Percentiles rank a stretch among this genome's conserved stretches.
Conservation (phyloP, 2,113 vertebrate genomes). For the Hystrix brachyura region DNA sequence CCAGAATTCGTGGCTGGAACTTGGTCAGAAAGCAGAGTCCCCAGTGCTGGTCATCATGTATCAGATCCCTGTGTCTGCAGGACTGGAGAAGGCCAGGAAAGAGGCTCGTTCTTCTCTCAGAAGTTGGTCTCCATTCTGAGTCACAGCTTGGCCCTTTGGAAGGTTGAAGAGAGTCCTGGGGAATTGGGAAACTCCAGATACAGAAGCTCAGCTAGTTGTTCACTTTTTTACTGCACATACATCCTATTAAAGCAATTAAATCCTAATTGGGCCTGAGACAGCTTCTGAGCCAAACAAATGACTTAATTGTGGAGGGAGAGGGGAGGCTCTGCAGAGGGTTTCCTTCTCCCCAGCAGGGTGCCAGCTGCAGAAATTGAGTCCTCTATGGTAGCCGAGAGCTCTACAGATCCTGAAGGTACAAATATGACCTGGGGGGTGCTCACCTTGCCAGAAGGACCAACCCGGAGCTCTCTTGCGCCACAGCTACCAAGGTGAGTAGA, state of each 20-base stretch:
- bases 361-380: neutral
- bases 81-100: neutral
- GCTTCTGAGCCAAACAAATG: neutral
- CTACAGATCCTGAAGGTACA: neutral
- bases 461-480: no score
- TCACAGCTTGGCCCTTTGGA: neutral
- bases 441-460: neutral
- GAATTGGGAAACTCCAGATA: neutral
- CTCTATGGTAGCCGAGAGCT: no score
- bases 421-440: no score
- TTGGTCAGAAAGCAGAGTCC: neutral
- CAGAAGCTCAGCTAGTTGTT: no score
- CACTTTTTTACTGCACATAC: neutral
- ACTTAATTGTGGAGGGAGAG: neutral
- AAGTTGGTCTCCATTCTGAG: no score
- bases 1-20: accelerated
- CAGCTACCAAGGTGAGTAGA: neutral
- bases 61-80: no score
- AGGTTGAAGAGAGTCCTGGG: neutral
- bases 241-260: neutral
- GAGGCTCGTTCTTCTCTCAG: neutral
- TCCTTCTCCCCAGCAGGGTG: neutral
- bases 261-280: neutral
- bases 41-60: no score
- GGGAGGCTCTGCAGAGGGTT: neutral